Percentiles rank a stretch among this genome's conserved stretches.
Conservation (phyloP, 2,888 invertebrate species). For the Lasioglossum malachurum region DNA sequence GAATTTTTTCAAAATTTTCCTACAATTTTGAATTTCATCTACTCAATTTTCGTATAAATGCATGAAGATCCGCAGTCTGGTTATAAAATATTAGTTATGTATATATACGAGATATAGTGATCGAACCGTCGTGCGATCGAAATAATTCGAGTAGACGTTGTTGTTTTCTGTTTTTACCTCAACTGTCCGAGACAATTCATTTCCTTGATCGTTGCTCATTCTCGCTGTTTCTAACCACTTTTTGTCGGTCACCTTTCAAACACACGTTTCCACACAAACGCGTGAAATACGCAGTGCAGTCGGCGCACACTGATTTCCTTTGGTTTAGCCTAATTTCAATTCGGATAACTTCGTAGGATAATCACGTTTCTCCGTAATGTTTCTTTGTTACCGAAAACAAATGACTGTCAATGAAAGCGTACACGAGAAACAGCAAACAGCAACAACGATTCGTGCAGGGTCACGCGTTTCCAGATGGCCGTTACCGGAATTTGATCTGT, state of each 20-base stretch:
- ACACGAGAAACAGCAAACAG: constrained; percentile 51
- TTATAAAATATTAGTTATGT: neutral
- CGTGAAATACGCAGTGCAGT: constrained; percentile 28
- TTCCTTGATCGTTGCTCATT: constrained; percentile 81
- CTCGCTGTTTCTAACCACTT: constrained; percentile 58
- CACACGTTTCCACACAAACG: constrained; percentile 38
- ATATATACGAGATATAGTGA: neutral
- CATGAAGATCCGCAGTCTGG: no score
- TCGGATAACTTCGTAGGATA: constrained; percentile 4
- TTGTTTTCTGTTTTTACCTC: constrained; percentile 71
- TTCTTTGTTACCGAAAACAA: constrained; percentile 48
- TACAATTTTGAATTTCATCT: no score
- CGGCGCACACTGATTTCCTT: constrained; percentile 5
- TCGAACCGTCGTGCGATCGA: neutral
- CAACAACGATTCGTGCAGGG: constrained; percentile 48
- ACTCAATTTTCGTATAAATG: no score
- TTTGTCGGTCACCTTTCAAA: constrained; percentile 44
- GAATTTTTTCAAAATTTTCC: no score
- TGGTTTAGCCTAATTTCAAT: neutral
- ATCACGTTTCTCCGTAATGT: constrained; percentile 19
- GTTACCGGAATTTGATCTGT: constrained; percentile 60
- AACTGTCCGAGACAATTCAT: constrained; percentile 74
- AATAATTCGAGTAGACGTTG: neutral
- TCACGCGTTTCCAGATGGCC: constrained; percentile 56
- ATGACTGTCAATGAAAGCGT: constrained; percentile 61